These are phyloP conservation scores for Aphidius ervi DNA, from an alignment of 1,140 invertebrate species.

Conservation along the genomic window DNA sequence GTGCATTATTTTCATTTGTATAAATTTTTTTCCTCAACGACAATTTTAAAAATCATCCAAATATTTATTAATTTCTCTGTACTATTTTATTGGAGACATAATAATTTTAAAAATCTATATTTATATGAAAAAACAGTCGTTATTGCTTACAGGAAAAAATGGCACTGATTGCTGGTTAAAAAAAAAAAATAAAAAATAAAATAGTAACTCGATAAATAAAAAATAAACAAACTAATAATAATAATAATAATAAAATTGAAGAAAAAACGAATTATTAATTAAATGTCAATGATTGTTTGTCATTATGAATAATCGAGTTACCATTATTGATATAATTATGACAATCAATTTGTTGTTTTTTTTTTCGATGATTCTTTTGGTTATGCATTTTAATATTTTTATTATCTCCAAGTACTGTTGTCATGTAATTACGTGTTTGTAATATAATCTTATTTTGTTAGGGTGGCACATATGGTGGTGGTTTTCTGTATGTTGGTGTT, in stretches of 20 bases:
- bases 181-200: not conserved
- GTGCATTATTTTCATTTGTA: too few species aligned
- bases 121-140: constrained; percentile 31
- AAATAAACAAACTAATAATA: constrained; percentile 1
- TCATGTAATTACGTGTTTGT: constrained; percentile 46
- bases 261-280: not conserved
- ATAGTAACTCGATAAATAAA: not conserved
- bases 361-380: constrained; percentile 41
- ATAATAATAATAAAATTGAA: constrained; percentile 20
- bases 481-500: constrained; percentile 83
- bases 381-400: constrained; percentile 41
- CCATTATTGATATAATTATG: constrained; percentile 1
- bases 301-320: not conserved
- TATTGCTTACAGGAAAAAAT: constrained; percentile 49
- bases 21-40: not conserved
- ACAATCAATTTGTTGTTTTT: constrained; percentile 20
- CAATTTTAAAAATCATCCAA: not conserved
- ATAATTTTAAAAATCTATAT: constrained; percentile 6
- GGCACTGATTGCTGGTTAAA: constrained; percentile 46
- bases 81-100: too few species aligned
- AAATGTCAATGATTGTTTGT: constrained; percentile 7
- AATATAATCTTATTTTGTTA: constrained; percentile 60
- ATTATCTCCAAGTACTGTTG: constrained; percentile 44
- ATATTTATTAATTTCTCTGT: too few species aligned
- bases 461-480: constrained; percentile 87